phyloP scores from a whole-genome alignment of 2,113 vertebrate species.

The Dicaeum eximium region DNA sequence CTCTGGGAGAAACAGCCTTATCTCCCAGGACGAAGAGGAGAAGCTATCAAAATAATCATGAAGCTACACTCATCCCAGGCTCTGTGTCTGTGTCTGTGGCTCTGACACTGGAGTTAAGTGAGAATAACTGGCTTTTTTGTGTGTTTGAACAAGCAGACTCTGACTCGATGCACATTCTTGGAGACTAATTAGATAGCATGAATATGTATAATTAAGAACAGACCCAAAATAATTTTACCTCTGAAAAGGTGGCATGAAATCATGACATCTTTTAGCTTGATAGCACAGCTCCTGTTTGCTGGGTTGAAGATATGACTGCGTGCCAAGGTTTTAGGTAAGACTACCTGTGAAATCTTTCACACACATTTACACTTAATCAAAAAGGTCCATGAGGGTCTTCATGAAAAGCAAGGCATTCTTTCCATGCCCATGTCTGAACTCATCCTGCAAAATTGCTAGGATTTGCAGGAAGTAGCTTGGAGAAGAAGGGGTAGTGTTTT shows the following conservation, averaged over 20 bases:
- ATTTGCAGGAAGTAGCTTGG: neutral
- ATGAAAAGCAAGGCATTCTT: neutral
- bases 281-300: neutral
- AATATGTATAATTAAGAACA: neutral
- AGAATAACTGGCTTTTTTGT: neutral
- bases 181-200: neutral
- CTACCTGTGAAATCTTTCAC: neutral
- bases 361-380: neutral
- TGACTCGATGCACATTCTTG: neutral
- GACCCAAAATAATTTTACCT: neutral
- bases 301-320: neutral
- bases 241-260: neutral
- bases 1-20: slow-evolving; percentile 55
- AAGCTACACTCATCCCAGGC: neutral
- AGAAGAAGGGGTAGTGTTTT: neutral
- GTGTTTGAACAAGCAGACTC: neutral
- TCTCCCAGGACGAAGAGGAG: slow-evolving; percentile 61
- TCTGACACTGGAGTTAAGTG: slow-evolving; percentile 33
- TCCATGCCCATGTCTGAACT: neutral
- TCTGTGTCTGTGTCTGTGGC: neutral
- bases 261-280: neutral
- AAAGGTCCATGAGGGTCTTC: neutral
- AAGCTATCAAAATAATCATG: slow-evolving; percentile 63
- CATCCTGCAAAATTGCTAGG: neutral
- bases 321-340: neutral